Evolutionary conservation across 2,113 vertebrate species (phyloP).

Genomic region (Pogona vitticeps): DNA sequence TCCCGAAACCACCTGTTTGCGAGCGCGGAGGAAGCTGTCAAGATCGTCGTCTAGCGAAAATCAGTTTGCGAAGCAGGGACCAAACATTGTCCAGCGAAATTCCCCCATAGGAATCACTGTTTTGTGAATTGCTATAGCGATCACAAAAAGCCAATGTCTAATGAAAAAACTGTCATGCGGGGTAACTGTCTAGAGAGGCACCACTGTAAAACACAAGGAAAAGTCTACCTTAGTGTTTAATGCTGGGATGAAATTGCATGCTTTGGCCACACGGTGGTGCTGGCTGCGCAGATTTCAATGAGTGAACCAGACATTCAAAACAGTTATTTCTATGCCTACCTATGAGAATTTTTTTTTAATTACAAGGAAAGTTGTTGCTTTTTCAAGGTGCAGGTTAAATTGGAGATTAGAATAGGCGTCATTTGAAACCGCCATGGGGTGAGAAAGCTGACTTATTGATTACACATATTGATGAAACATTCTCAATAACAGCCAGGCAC

Average conservation of each 20-base stretch:
- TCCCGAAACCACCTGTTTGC: too few species aligned
- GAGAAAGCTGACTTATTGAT: constrained; percentile 45
- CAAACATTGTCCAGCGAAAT: too few species aligned
- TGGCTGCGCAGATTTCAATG: background rate
- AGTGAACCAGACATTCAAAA: background rate
- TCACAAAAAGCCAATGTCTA: too few species aligned
- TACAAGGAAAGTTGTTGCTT: constrained; percentile 27
- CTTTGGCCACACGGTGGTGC: constrained; percentile 31
- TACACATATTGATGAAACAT: constrained; percentile 24
- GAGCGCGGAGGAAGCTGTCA: too few species aligned
- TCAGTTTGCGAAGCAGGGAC: too few species aligned
- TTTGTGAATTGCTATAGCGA: too few species aligned
- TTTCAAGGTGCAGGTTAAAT: constrained; percentile 13
- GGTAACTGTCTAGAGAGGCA: background rate
- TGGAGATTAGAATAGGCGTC: constrained; percentile 48
- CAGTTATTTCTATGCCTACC: background rate
- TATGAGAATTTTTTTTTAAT: constrained; percentile 1
- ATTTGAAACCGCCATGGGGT: constrained; percentile 46
- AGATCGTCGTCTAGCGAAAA: too few species aligned
- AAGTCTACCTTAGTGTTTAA: background rate
- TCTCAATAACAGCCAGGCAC: background rate
- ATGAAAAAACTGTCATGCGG: too few species aligned
- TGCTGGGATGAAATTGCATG: background rate
- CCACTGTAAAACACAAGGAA: background rate
- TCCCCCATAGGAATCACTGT: too few species aligned